Evolutionary conservation across 2,113 vertebrate species (phyloP).

Genomic region (Oncorhynchus tshawytscha): DNA sequence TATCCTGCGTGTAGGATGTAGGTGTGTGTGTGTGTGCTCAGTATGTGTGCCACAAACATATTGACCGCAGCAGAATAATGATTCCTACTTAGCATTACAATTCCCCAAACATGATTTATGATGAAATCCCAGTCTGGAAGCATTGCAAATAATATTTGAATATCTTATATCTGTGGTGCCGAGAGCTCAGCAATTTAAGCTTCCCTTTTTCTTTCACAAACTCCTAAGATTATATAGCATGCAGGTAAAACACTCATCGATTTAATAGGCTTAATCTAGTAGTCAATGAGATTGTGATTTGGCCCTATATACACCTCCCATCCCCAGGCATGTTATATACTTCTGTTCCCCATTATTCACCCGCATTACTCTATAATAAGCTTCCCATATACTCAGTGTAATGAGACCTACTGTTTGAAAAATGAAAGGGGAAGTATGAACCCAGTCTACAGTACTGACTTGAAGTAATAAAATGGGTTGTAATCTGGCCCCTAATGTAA

Average conservation of each 20-base stretch:
- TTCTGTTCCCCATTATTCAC: constrained; percentile 20
- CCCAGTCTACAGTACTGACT: constrained; percentile 2
- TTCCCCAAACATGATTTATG: constrained; percentile 14
- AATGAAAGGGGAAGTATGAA: constrained; percentile 21
- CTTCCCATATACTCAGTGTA: constrained; percentile 7
- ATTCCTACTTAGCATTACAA: constrained; percentile 14
- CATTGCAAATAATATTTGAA: constrained; percentile 6
- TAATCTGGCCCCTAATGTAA: not conserved
- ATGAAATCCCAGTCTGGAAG: constrained; percentile 12
- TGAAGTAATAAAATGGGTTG: not conserved
- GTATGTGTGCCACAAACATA: not conserved
- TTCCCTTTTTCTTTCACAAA: not conserved
- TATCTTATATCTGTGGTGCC: constrained; percentile 10
- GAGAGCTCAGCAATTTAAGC: constrained; percentile 9
- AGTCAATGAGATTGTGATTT: constrained; percentile 21
- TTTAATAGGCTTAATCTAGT: constrained; percentile 9
- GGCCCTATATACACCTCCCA: constrained; percentile 8
- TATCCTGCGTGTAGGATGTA: not conserved
- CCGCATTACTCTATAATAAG: constrained; percentile 24
- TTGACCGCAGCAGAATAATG: constrained; percentile 7
- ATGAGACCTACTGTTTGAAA: constrained; percentile 18
- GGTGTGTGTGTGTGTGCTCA: not conserved
- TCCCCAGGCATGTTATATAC: not conserved
- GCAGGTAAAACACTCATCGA: constrained; percentile 2
- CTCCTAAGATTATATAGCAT: not conserved